A percentile compares a stretch with the other conserved stretches of the same genome.
Evolutionary conservation across 2,888 invertebrate genomes (phyloP).

Genomic region (Andricus quercusramuli): DNA sequence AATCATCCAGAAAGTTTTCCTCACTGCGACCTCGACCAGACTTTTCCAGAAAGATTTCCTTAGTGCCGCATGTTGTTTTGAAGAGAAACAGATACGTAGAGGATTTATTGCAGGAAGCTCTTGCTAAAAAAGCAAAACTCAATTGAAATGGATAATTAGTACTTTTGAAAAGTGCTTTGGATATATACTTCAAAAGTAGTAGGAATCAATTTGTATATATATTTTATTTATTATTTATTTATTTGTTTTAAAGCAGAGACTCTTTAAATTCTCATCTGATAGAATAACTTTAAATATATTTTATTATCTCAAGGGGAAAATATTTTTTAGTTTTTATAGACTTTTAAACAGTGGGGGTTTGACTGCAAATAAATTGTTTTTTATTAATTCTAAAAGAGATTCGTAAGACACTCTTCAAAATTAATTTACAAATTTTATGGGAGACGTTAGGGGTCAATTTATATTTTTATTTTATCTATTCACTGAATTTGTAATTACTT

Average conservation of each 20-base stretch:
- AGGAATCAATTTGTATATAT: neutral
- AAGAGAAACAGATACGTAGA: neutral
- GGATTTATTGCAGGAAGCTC: neutral
- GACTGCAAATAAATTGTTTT: neutral
- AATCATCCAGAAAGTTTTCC: neutral
- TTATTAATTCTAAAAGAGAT: neutral
- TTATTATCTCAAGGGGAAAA: too few relatives aligned
- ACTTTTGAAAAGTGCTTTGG: neutral
- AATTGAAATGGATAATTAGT: neutral
- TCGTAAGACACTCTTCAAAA: too few relatives aligned
- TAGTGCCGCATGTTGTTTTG: neutral
- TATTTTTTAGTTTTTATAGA: too few relatives aligned
- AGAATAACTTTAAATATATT: too few relatives aligned
- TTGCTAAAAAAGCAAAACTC: neutral
- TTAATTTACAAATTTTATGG: neutral
- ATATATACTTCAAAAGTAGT: neutral
- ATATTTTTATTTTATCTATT: too few relatives aligned
- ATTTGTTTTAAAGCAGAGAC: too few relatives aligned
- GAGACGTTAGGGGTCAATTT: too few relatives aligned
- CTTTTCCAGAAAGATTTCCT: neutral
- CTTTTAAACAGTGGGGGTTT: too few relatives aligned
- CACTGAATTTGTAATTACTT: neutral
- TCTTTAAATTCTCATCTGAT: too few relatives aligned
- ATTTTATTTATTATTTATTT: neutral
- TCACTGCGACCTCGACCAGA: neutral